Evolutionary conservation across 2,113 vertebrate species (phyloP), one percentile per base, ranked within the genome.

Genomic region (Sylvia atricapilla): DNA sequence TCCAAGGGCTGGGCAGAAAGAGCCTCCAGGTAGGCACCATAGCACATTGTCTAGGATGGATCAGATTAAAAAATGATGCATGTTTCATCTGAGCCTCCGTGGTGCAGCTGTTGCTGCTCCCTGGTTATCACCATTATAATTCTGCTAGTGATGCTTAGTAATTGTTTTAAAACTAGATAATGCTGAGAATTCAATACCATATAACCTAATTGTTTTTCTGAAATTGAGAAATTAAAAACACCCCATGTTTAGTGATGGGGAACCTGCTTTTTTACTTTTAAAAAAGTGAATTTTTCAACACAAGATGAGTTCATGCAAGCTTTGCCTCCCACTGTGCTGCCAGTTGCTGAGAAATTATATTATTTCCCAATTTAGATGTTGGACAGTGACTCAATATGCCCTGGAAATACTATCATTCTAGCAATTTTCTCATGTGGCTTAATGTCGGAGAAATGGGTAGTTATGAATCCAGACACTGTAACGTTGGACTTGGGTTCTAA

Each of bases 381-480:
- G 94, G 95, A 95, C 89, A 91, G 95, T 98, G 98, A 98, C 96
- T 98, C 98, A 98, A 58, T 97, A 52, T 98, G 96, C 94, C 96
- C 96, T 98, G 96, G 97, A 97, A 98, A 97, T 96, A 94, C 93
- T 97, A 97, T 97, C 92, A 82, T 97, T 95, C 85, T 95, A 94
- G 96, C 96, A 97, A 95, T 97, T 98, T 97, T 95, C 95, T 97
- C 69, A 68, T 97, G 97, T 87, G 96, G 92, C 81, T 94, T 97
- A 96, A 97, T 96, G 97, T 96, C 49, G 52, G 89, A 97, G 96
- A 97, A 97, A 97, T 91, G 96, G 97, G 73, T 97, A 96, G 94
- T 98, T 98, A 94, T 20, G 70, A 84, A 84, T 95, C 94, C 93
- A 98, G 97, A 96, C 95, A 35, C 90, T 94, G 2, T 90, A 96